These are phyloP conservation scores for Osmerus eperlanus DNA, from an alignment of 2,113 vertebrate species.

Conservation along the genomic window DNA sequence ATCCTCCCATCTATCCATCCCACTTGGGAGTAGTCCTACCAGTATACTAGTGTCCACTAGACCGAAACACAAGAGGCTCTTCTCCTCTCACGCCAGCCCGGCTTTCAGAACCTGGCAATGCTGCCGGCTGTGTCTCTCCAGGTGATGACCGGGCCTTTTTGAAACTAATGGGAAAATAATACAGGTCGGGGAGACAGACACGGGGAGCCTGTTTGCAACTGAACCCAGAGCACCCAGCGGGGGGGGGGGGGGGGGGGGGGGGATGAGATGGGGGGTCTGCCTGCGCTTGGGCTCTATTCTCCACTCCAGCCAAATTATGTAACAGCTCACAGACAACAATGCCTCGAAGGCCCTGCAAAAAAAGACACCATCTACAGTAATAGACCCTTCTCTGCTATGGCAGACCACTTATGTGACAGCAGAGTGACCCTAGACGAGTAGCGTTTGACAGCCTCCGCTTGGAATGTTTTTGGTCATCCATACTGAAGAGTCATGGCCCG, in stretches of 20 bases:
- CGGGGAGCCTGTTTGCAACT: background rate
- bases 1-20: background rate
- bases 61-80: slow-evolving; percentile 2
- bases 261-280: background rate
- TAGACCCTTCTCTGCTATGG: no score
- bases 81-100: background rate
- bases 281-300: no score
- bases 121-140: slow-evolving; percentile 1
- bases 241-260: background rate
- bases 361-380: no score
- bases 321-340: no score
- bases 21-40: background rate
- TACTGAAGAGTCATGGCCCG: no score
- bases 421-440: no score
- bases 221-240: background rate
- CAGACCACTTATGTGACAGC: no score
- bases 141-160: slow-evolving; percentile 6
- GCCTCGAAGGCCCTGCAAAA: background rate
- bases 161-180: background rate
- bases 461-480: no score
- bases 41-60: background rate
- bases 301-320: no score
- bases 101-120: background rate
- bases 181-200: background rate
- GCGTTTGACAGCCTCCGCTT: no score